Evolutionary conservation across 2,888 invertebrate genomes (phyloP).

Genomic region (Idaea straminata): DNA sequence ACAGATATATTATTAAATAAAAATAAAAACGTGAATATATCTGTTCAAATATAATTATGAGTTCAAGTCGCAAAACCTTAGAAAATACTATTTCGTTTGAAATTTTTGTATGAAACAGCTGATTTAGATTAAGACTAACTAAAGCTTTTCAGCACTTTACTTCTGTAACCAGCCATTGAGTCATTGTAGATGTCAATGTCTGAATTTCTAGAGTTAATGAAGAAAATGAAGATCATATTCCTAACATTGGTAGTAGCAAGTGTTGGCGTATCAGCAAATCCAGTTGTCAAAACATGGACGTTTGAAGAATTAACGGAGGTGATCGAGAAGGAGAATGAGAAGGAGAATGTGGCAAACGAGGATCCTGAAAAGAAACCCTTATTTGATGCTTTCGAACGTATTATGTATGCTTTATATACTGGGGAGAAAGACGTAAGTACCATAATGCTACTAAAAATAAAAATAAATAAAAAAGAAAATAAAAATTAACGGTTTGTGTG

Average conservation of each 20-base stretch:
- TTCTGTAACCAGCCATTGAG: no score
- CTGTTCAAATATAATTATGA: no score
- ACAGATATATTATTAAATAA: no score
- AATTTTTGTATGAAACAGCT: no score
- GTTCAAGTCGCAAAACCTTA: no score
- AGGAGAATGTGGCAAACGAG: not conserved
- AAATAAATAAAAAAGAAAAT: no score
- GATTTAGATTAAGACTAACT: no score
- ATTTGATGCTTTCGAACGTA: constrained; percentile 30
- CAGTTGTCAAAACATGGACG: constrained; percentile 25
- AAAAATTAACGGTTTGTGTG: no score
- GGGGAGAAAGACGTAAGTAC: constrained; percentile 24
- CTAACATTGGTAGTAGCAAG: constrained; percentile 11
- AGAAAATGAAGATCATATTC: constrained; percentile 16
- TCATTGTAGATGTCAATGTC: not conserved
- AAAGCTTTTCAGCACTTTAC: no score
- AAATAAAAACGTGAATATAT: no score
- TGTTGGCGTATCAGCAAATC: constrained; percentile 7
- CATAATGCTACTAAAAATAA: not conserved
- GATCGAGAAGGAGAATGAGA: constrained; percentile 14
- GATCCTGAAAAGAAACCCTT: constrained; percentile 26
- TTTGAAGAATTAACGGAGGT: constrained; percentile 21
- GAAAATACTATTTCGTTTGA: no score
- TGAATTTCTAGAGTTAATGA: not conserved
- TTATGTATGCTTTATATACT: constrained; percentile 31